Conservation (phyloP, 2,888 invertebrate genomes). For the Hydropsyche betteni region DNA sequence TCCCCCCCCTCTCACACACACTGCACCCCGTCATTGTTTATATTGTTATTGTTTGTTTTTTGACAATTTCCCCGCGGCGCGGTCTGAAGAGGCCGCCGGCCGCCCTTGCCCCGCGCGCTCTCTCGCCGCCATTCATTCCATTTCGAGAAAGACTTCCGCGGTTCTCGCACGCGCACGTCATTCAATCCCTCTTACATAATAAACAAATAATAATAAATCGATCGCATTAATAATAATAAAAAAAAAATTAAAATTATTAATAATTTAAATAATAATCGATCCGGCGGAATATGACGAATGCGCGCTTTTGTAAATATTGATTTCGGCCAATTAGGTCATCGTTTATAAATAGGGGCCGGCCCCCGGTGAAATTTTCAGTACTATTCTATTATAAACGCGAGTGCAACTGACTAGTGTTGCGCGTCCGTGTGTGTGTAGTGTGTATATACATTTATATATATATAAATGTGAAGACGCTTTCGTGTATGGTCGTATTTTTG, state of each 20-base stretch:
- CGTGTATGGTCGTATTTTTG: neutral
- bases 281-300: conserved; percentile 11
- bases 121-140: conserved; percentile 19
- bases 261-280: neutral
- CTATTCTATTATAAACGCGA: neutral
- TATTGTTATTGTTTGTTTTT: neutral
- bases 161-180: conserved; percentile 26
- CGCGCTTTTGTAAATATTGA: conserved; percentile 17
- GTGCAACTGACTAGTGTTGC: neutral
- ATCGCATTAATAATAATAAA: neutral
- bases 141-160: conserved; percentile 33
- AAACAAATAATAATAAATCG: conserved; percentile 6
- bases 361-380: conserved; percentile 3
- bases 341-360: conserved; percentile 26
- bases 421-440: neutral
- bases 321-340: conserved; percentile 41
- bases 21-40: neutral
- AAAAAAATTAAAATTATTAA: neutral
- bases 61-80: neutral
- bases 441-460: too few species aligned
- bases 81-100: neutral
- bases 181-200: conserved; percentile 16
- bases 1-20: neutral
- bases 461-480: too few species aligned
- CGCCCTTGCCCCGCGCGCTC: conserved; percentile 23